Evolutionary conservation across 2,888 invertebrate genomes (phyloP).

Genomic region (Drosophila yooni): DNA sequence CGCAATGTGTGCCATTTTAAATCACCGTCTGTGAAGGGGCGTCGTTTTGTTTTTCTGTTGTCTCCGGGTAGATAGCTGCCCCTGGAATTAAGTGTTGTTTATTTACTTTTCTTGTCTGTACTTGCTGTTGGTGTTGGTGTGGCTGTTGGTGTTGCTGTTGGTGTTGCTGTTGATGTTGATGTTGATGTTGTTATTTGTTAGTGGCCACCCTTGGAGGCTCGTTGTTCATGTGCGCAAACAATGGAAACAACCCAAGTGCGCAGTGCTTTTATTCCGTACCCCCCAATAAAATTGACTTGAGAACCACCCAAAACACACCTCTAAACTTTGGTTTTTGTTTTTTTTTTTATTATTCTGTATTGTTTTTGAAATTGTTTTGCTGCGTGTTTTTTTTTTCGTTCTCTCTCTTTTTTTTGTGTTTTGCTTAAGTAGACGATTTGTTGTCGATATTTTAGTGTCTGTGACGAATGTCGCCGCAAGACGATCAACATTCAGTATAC

Average conservation of each 20-base stretch:
- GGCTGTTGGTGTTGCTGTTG: conserved; percentile 1
- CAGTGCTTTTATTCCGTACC: conserved; percentile 10
- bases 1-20: conserved; percentile 7
- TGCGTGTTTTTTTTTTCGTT: background rate
- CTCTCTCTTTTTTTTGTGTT: background rate
- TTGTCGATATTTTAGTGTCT: conserved; percentile 43
- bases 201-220: conserved; percentile 52
- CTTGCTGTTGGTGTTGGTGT: background rate
- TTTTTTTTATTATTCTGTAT: background rate
- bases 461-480: conserved; percentile 41
- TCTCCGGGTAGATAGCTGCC: conserved; percentile 51
- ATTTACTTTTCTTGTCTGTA: conserved; percentile 17
- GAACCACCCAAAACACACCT: conserved; percentile 7
- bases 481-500: conserved; percentile 23
- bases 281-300: background rate
- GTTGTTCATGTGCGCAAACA: conserved; percentile 28
- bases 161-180: conserved; percentile 6
- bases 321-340: background rate
- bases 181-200: conserved; percentile 13
- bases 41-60: conserved; percentile 22
- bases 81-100: conserved; percentile 31
- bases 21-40: conserved; percentile 23
- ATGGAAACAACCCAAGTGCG: conserved; percentile 58
- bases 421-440: conserved; percentile 54
- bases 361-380: conserved; percentile 10